Evolutionary conservation across 2,113 vertebrate genomes (phyloP).

Genomic region (Toxotes chatareus): DNA sequence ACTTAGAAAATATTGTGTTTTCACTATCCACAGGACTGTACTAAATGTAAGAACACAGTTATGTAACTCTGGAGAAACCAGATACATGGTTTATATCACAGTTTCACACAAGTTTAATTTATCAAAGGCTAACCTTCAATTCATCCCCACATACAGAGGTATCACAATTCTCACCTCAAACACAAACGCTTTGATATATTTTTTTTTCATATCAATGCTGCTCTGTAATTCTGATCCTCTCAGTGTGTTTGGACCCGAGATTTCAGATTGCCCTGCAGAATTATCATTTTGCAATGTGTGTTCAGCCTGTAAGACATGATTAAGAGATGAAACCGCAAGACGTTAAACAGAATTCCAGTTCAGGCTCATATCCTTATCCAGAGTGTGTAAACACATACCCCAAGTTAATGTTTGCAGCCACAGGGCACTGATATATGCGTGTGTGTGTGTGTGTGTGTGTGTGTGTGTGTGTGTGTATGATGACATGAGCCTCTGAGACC

Average conservation of each 20-base stretch:
- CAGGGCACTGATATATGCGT: constrained; percentile 39
- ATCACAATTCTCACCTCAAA: constrained; percentile 13
- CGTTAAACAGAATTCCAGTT: constrained; percentile 74
- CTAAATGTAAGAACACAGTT: neutral
- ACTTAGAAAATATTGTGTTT: neutral
- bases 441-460: constrained; percentile 24
- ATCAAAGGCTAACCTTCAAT: constrained; percentile 1
- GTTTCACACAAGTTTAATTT: neutral
- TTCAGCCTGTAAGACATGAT: constrained; percentile 60
- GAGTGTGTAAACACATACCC: constrained; percentile 73
- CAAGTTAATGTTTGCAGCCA: constrained; percentile 62
- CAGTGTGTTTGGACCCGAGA: constrained; percentile 48
- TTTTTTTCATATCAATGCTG: neutral
- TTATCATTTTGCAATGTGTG: constrained; percentile 40
- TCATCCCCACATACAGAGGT: constrained; percentile 12
- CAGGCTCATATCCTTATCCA: constrained; percentile 67
- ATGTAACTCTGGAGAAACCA: neutral
- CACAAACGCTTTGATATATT: constrained; percentile 27
- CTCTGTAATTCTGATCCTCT: constrained; percentile 35
- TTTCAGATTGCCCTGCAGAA: constrained; percentile 42
- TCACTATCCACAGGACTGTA: neutral
- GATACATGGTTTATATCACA: neutral
- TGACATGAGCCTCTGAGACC: constrained; percentile 53
- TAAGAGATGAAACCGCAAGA: constrained; percentile 70
- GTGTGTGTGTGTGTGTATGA: constrained; percentile 36